Percentiles rank a stretch among this genome's conserved stretches.
Conservation (phyloP, 2,888 invertebrate genomes). For the Papilio demoleus region DNA sequence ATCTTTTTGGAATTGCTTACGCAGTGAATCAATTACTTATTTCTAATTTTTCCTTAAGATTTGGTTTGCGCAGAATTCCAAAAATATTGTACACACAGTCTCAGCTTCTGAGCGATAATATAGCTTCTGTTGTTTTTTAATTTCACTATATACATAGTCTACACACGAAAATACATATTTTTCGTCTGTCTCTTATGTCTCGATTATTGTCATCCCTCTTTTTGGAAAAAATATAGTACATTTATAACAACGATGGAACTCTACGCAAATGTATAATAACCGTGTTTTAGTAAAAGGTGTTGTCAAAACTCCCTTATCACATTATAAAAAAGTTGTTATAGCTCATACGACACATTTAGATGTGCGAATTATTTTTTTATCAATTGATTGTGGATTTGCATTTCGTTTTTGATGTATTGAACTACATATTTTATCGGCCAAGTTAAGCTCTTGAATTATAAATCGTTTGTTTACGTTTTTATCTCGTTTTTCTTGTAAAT, state of each 20-base stretch:
- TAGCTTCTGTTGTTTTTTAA: too few species aligned
- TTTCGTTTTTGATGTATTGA: background rate
- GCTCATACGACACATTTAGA: background rate
- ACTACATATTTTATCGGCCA: conserved; percentile 10
- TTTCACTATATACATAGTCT: too few species aligned
- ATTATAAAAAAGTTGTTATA: background rate
- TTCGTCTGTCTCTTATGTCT: too few species aligned
- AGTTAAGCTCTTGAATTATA: background rate
- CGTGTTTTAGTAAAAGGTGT: background rate
- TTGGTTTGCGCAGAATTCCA: too few species aligned
- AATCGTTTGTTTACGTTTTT: conserved; percentile 7
- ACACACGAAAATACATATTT: background rate
- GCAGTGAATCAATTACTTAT: background rate
- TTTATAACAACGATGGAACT: background rate
- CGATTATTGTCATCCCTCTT: too few species aligned
- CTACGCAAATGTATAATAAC: background rate
- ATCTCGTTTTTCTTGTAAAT: conserved; percentile 12
- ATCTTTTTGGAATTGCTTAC: background rate
- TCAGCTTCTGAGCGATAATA: too few species aligned
- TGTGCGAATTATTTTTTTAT: background rate
- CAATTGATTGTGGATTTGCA: conserved; percentile 6
- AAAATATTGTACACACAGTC: too few species aligned
- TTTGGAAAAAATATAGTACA: too few species aligned
- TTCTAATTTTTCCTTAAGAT: too few species aligned
- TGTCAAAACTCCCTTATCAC: background rate